Conservation (phyloP, 2,888 invertebrate species). For the Nemapogon koenigi region DNA sequence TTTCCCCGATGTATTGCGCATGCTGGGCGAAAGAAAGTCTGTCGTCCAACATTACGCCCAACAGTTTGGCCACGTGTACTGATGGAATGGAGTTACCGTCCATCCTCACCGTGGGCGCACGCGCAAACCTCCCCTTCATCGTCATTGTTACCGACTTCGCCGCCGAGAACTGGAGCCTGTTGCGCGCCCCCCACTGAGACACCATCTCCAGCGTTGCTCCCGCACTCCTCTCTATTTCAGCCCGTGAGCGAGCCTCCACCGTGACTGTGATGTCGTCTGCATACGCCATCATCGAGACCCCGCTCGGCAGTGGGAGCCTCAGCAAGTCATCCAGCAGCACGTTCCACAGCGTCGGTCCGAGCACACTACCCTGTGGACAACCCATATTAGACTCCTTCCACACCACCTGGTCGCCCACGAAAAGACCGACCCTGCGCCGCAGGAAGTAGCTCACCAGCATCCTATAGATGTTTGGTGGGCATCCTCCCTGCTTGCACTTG, state of each 20-base stretch:
- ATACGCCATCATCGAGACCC: too few species aligned
- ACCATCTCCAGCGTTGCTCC: constrained; percentile 5
- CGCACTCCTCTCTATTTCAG: too few species aligned
- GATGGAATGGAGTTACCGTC: background rate
- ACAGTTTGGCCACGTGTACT: constrained; percentile 5
- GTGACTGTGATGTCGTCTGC: constrained; percentile 18
- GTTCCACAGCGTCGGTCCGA: too few species aligned
- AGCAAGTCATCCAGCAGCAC: too few species aligned
- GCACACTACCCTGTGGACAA: too few species aligned
- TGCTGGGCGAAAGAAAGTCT: constrained; percentile 12
- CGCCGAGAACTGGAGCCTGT: constrained; percentile 18
- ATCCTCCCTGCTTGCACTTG: constrained; percentile 18
- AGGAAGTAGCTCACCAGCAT: constrained; percentile 21
- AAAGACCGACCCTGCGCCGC: too few species aligned
- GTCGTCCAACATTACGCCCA: constrained; percentile 18
- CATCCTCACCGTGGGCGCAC: background rate
- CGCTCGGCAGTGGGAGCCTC: too few species aligned
- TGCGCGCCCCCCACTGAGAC: constrained; percentile 14
- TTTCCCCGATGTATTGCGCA: constrained; percentile 15
- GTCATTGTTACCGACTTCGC: constrained; percentile 17
- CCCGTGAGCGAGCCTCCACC: constrained; percentile 16
- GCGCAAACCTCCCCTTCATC: constrained; percentile 9
- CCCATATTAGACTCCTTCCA: too few species aligned
- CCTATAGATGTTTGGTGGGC: constrained; percentile 13
- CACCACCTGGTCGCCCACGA: too few species aligned